A percentile compares a stretch with the other conserved stretches of the same genome.
These are phyloP conservation scores for Artemia sinica DNA, from an alignment of 2,888 invertebrate species.

Conservation along the genomic window DNA sequence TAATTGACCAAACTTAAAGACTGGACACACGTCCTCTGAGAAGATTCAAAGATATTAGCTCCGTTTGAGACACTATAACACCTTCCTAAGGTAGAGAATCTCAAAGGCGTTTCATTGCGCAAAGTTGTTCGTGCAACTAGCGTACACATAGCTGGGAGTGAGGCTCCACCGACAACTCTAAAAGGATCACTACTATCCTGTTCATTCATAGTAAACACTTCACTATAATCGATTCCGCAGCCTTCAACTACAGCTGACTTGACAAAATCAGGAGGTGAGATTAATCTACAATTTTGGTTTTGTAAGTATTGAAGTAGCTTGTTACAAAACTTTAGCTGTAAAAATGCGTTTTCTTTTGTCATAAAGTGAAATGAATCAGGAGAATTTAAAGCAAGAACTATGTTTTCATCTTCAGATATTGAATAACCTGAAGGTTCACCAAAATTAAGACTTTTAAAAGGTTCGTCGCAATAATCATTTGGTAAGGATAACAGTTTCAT, in stretches of 20 bases:
- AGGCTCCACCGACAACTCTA: conserved; percentile 57
- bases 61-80: conserved; percentile 42
- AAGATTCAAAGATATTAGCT: conserved; percentile 17
- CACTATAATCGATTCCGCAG: conserved; percentile 42
- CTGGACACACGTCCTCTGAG: neutral
- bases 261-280: conserved; percentile 59
- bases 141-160: conserved; percentile 52
- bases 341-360: conserved; percentile 1
- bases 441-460: neutral
- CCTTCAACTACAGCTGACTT: conserved; percentile 58
- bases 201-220: conserved; percentile 43
- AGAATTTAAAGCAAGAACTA: neutral
- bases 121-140: conserved; percentile 50
- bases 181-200: conserved; percentile 41
- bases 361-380: neutral
- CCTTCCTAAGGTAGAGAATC: conserved; percentile 50
- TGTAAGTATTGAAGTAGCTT: conserved; percentile 28
- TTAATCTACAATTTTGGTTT: conserved; percentile 41
- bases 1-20: neutral
- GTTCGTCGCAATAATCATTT: conserved; percentile 37
- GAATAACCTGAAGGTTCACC: neutral
- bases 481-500: conserved; percentile 48
- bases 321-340: conserved; percentile 6
- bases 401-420: neutral
- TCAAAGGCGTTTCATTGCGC: conserved; percentile 45